These are phyloP conservation scores for Echinometra lucunter DNA, from an alignment of 53 echinoderm and acorn worm species.

Conservation along the genomic window DNA sequence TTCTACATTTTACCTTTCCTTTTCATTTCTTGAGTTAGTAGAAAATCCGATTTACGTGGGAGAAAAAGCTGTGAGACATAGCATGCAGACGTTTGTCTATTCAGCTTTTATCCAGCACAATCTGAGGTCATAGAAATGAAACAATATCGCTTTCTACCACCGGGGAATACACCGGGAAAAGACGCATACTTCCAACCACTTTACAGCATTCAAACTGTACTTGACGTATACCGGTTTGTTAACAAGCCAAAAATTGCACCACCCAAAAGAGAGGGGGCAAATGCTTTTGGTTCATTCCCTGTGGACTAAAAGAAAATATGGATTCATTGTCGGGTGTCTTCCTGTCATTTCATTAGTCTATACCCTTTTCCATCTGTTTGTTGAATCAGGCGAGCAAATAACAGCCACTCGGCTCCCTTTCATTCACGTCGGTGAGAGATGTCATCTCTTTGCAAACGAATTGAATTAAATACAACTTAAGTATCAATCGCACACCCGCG, in stretches of 20 bases:
- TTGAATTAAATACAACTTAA: neutral
- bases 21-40: too few relatives aligned
- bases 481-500: neutral
- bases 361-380: neutral
- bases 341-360: slow-evolving; percentile 6
- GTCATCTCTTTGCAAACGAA: neutral
- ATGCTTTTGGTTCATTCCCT: neutral
- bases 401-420: neutral
- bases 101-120: neutral
- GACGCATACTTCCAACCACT: neutral
- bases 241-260: neutral
- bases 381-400: neutral
- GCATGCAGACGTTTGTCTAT: neutral
- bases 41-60: slow-evolving; percentile 1
- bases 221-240: neutral
- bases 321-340: neutral
- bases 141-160: neutral
- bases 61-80: neutral
- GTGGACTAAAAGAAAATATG: slow-evolving; percentile 1
- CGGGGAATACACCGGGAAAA: neutral
- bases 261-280: too few relatives aligned
- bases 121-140: neutral
- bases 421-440: neutral
- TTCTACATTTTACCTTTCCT: neutral
- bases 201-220: neutral